phyloP scores from a whole-genome alignment of 2,888 invertebrate genomes.

The Eristalis arbustorum region DNA sequence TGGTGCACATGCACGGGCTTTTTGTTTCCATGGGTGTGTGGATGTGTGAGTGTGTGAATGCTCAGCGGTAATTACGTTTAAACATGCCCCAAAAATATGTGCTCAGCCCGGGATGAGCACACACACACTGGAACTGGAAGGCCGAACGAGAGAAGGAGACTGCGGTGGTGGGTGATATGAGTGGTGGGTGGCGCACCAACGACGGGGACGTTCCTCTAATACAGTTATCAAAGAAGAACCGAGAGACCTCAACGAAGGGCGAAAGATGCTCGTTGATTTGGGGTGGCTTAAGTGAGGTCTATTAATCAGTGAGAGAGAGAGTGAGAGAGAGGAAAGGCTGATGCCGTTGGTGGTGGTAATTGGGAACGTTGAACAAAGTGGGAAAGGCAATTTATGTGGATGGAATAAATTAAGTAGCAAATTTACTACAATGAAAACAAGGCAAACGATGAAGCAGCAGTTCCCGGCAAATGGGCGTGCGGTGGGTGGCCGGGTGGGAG shows the following conservation, averaged over 20 bases:
- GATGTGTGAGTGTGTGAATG: not conserved
- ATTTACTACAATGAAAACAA: slow-evolving; percentile 72
- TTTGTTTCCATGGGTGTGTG: not conserved
- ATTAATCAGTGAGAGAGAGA: slow-evolving; percentile 41
- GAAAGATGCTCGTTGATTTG: slow-evolving; percentile 21
- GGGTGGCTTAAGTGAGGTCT: slow-evolving; percentile 61
- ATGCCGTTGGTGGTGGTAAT: slow-evolving; percentile 32
- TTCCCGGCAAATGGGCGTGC: slow-evolving; percentile 18
- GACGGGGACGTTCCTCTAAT: slow-evolving; percentile 18
- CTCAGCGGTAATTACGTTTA: slow-evolving; percentile 45
- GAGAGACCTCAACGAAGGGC: slow-evolving; percentile 19
- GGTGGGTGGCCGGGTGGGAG: not conserved
- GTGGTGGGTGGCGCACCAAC: not conserved
- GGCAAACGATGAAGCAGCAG: slow-evolving; percentile 69
- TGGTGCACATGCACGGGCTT: not conserved
- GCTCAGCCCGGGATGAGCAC: slow-evolving; percentile 19
- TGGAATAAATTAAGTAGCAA: slow-evolving; percentile 73
- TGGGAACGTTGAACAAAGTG: slow-evolving; percentile 68
- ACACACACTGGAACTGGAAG: not conserved
- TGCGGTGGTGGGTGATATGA: not conserved
- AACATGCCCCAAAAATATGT: slow-evolving; percentile 44
- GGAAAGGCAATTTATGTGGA: slow-evolving; percentile 73
- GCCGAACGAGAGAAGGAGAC: not conserved
- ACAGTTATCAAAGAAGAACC: slow-evolving; percentile 17
- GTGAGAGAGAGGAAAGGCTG: slow-evolving; percentile 17